Evolutionary conservation across 2,113 vertebrate genomes (phyloP), one percentile per base, ranked within the genome.

Genomic region (Sylvia atricapilla): DNA sequence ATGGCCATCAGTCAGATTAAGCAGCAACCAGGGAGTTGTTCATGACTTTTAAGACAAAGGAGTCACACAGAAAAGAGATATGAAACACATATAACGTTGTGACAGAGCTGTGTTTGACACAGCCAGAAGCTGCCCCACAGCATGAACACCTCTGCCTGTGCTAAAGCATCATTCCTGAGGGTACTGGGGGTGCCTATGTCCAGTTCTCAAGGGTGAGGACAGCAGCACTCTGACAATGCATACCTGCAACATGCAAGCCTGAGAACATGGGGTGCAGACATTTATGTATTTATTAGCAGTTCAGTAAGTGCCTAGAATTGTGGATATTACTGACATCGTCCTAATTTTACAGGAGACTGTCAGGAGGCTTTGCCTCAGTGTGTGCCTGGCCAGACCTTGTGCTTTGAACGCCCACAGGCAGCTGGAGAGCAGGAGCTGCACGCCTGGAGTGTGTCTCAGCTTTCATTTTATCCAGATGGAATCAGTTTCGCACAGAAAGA

Each of bases 21-120:
- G 11, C 33, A 72, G 78, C 13, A 62, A 5, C 11, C 25, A 69
- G 30, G 30, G 39, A 46, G 60, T 46, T 73, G n/a, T 13, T 17
- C 6, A 5, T 28, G 15, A 25, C 19, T 75, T 56, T 12, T 3
- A 2, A 10, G 22, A 25, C 17, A 37, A 37, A 58, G 24, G 39
- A 70, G 23, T 72, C n/a, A 25, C 41, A 31, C 13, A 11, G 50
- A 56, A 63, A 50, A 89, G 13, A 21, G 15, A 15, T 49, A 33
- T 6, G 25, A 74, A 88, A 62, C 7, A 5, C 4, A 3, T 0
- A 2, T 41, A 11, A 22, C 24, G 41, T 20, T 53, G 9, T 13
- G 24, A 20, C 35, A 37, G 23, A 47, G 56, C 53, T n/a, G 15
- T 15, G 19, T 72, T 79, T 59, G 87, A 22, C 19, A 15, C 14